Conservation (phyloP, 1,140 invertebrate genomes). For the Olivierus martensii region DNA sequence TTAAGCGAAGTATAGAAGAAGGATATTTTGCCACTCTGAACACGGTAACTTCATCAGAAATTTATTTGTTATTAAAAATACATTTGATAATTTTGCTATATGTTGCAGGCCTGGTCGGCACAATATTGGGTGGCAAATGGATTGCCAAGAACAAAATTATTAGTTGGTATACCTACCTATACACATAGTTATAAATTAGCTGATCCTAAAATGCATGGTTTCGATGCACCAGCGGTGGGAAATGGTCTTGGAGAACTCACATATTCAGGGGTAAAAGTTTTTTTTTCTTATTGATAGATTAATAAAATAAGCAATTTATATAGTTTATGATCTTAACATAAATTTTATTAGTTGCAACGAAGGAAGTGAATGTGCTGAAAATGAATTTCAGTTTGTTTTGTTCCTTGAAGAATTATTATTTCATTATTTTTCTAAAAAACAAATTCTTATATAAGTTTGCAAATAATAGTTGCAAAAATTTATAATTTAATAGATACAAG, state of each 20-base stretch:
- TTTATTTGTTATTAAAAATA: neutral
- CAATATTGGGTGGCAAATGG: slow-evolving; percentile 64
- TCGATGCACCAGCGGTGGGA: slow-evolving; percentile 54
- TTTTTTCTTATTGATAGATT: too few relatives aligned
- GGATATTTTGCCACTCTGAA: slow-evolving; percentile 57
- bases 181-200: slow-evolving; percentile 64
- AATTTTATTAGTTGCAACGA: too few relatives aligned
- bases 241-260: slow-evolving; percentile 52
- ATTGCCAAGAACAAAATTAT: slow-evolving; percentile 64
- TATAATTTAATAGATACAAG: too few relatives aligned
- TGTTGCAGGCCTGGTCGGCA: slow-evolving; percentile 48
- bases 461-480: too few relatives aligned
- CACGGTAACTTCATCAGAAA: slow-evolving; percentile 35
- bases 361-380: too few relatives aligned
- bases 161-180: slow-evolving; percentile 79
- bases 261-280: slow-evolving; percentile 46
- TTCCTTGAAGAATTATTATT: too few relatives aligned
- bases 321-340: too few relatives aligned
- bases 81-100: neutral
- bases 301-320: too few relatives aligned
- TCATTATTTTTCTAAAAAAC: too few relatives aligned
- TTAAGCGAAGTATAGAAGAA: slow-evolving; percentile 36
- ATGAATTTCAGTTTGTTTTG: too few relatives aligned
- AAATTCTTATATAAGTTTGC: too few relatives aligned
- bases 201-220: slow-evolving; percentile 45